phyloP scores from a whole-genome alignment of 2,797 vertebrate genomes.

The Podarcis lilfordi region DNA sequence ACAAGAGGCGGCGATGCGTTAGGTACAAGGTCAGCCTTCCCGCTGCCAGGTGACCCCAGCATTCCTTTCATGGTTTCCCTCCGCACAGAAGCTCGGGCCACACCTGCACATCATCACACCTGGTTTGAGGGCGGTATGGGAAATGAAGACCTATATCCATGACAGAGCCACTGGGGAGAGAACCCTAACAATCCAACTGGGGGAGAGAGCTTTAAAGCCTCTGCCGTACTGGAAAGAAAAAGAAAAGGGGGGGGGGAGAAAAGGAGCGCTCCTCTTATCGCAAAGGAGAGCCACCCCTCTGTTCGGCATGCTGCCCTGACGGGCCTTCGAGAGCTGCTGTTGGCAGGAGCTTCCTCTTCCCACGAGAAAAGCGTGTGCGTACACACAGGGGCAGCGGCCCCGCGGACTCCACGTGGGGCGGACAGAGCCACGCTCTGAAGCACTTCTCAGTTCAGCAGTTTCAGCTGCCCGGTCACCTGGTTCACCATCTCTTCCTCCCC shows the following conservation, averaged over 20 bases:
- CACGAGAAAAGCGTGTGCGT: background rate
- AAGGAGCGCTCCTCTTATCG: background rate
- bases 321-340: background rate
- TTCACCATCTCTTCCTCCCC: slow-evolving; percentile 87
- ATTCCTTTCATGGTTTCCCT: background rate
- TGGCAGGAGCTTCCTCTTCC: background rate
- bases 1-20: background rate
- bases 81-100: background rate
- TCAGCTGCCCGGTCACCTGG: slow-evolving; percentile 87
- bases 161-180: background rate
- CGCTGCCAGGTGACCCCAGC: background rate
- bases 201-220: background rate
- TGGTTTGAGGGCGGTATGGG: background rate
- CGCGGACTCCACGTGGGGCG: background rate
- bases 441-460: slow-evolving; percentile 75
- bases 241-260: no score
- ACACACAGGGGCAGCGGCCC: background rate
- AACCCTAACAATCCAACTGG: background rate
- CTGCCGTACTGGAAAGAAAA: background rate
- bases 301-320: background rate
- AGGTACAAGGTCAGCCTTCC: background rate
- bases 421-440: background rate
- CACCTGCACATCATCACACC: background rate
- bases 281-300: background rate
- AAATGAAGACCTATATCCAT: background rate